A percentile compares a stretch with the other conserved stretches of the same genome.
These are phyloP conservation scores for Chaetodon auriga DNA, from an alignment of 2,113 vertebrate genomes.

Conservation along the genomic window DNA sequence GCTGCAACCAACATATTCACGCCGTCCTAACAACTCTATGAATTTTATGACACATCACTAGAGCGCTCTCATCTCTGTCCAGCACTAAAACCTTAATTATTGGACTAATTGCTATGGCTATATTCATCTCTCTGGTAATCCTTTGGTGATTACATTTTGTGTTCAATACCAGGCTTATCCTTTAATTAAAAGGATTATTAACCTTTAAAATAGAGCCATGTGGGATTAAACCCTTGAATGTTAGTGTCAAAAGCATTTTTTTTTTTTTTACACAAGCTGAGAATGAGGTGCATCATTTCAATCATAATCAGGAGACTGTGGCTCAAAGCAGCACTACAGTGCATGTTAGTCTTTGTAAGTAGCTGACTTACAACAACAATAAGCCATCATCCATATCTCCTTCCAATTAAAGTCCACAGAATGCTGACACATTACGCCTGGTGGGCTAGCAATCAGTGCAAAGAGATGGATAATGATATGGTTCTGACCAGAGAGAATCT, in stretches of 20 bases:
- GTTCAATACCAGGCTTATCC: conserved; percentile 95
- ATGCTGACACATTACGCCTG: conserved; percentile 77
- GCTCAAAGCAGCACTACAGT: conserved; percentile 41
- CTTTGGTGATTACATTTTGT: conserved; percentile 94
- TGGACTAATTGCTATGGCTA: conserved; percentile 97
- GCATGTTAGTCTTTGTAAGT: conserved; percentile 59
- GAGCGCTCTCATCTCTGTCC: conserved; percentile 96
- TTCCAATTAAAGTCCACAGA: conserved; percentile 78
- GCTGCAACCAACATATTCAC: conserved; percentile 89
- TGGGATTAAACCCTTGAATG: conserved; percentile 89
- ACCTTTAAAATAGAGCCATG: conserved; percentile 90
- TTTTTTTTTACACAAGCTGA: conserved; percentile 37
- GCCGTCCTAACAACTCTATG: conserved; percentile 89
- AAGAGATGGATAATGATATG: conserved; percentile 74
- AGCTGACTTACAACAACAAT: conserved; percentile 67
- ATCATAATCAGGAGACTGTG: conserved; percentile 70
- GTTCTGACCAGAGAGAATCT: conserved; percentile 50
- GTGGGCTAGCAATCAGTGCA: conserved; percentile 65
- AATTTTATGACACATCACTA: conserved; percentile 96
- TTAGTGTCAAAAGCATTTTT: conserved; percentile 78
- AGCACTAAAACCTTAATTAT: conserved; percentile 99
- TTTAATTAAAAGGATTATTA: conserved; percentile 99
- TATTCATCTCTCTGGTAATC: conserved; percentile 97
- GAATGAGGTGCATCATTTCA: conserved; percentile 62
- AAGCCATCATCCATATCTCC: conserved; percentile 64